Conservation (phyloP, 2,888 invertebrate species). For the Orthonevra nobilis region DNA sequence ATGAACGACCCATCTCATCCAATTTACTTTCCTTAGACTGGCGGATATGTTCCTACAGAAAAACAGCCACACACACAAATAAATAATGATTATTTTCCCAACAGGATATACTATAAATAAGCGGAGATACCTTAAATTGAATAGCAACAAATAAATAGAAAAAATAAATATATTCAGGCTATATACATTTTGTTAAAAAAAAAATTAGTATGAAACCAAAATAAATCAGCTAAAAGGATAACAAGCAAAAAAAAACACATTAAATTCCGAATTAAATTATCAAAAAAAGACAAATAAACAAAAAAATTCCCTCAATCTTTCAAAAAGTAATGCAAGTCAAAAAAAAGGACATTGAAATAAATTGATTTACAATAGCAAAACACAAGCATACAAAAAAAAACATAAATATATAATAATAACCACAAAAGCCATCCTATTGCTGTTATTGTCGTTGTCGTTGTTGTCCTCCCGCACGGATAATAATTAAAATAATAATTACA, state of each 20-base stretch:
- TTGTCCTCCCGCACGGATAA: no score
- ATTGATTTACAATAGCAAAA: slow-evolving; percentile 4
- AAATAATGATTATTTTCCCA: neutral
- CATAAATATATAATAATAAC: slow-evolving; percentile 30
- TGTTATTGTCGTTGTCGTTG: no score
- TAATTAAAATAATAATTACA: no score
- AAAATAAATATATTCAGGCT: no score
- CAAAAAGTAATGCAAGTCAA: no score
- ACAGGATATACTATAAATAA: neutral
- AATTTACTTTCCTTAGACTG: slow-evolving; percentile 90
- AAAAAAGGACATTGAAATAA: neutral
- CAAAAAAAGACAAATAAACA: neutral
- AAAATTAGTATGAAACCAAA: neutral
- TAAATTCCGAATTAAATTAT: no score
- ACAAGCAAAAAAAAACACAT: no score
- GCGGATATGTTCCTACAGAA: slow-evolving; percentile 85
- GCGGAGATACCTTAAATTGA: neutral
- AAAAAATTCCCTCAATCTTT: no score
- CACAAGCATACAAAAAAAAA: slow-evolving; percentile 2
- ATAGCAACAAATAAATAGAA: slow-evolving; percentile 3
- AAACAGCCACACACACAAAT: no score
- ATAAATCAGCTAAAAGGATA: neutral
- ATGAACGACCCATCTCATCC: slow-evolving; percentile 83
- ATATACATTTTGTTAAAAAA: neutral
- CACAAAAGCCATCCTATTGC: no score